phyloP scores from a whole-genome alignment of 2,797 vertebrate species.

The Geotrypetes seraphini region DNA sequence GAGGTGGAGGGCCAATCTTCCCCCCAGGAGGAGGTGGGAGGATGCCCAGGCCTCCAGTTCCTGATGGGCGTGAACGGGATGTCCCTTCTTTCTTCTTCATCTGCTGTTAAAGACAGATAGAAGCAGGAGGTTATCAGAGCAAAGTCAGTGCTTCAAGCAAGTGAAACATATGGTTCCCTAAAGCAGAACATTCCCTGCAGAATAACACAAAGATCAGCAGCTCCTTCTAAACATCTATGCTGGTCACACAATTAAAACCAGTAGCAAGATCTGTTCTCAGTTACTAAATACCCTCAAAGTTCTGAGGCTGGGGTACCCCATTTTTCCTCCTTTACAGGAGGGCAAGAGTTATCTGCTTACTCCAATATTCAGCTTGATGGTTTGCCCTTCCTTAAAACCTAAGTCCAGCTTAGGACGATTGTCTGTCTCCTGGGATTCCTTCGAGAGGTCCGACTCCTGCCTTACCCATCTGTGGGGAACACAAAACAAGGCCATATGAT shows the following conservation, averaged over 20 bases:
- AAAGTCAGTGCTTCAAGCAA: not conserved
- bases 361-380: slow-evolving; percentile 89
- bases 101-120: slow-evolving; percentile 66
- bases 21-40: slow-evolving; percentile 86
- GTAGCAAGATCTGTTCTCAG: too few relatives aligned
- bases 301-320: too few relatives aligned
- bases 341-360: slow-evolving; percentile 29
- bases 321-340: too few relatives aligned
- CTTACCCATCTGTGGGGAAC: slow-evolving; percentile 75
- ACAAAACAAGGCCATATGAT: not conserved
- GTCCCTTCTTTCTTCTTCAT: slow-evolving; percentile 68
- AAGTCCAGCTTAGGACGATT: slow-evolving; percentile 82
- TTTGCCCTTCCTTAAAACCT: slow-evolving; percentile 92
- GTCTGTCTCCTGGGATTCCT: slow-evolving; percentile 71
- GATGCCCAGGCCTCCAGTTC: slow-evolving; percentile 69
- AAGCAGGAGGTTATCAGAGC: not conserved
- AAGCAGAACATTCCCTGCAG: too few relatives aligned
- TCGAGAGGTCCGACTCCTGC: slow-evolving; percentile 84
- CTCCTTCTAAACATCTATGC: too few relatives aligned
- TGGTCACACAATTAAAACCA: too few relatives aligned
- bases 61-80: slow-evolving; percentile 58
- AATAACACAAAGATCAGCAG: too few relatives aligned
- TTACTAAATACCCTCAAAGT: too few relatives aligned
- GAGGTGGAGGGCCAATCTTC: slow-evolving; percentile 62
- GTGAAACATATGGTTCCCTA: not conserved